Percentiles rank a stretch among this genome's conserved stretches.
Evolutionary conservation across 2,888 invertebrate species (phyloP).

Genomic region (Congeria kusceri): DNA sequence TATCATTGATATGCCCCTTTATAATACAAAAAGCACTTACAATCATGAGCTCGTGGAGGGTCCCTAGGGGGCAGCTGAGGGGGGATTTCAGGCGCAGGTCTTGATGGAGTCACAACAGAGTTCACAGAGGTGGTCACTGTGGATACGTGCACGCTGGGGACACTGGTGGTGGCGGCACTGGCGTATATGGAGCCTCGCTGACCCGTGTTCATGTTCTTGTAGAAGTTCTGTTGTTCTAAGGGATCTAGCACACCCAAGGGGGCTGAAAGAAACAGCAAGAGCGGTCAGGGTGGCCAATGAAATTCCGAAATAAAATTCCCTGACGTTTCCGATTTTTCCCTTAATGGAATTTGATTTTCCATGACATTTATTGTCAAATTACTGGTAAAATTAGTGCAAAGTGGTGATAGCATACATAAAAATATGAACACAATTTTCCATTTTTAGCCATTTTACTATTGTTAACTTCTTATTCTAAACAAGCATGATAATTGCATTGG

Average conservation of each 20-base stretch:
- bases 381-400: too few species aligned
- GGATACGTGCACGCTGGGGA: conserved; percentile 51
- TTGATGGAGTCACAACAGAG: conserved; percentile 48
- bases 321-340: too few species aligned
- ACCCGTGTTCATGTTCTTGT: conserved; percentile 80
- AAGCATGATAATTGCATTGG: too few species aligned
- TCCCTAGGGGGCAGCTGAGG: conserved; percentile 56
- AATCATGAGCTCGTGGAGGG: conserved; percentile 23
- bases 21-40: neutral
- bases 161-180: conserved; percentile 56
- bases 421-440: too few species aligned
- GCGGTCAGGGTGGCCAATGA: too few species aligned
- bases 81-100: conserved; percentile 57
- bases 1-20: too few species aligned
- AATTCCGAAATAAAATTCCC: too few species aligned
- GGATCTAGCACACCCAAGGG: conserved; percentile 77
- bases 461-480: too few species aligned
- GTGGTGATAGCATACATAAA: too few species aligned
- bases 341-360: too few species aligned
- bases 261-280: conserved; percentile 65
- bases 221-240: conserved; percentile 80
- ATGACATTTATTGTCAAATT: too few species aligned
- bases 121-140: conserved; percentile 54
- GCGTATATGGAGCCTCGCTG: conserved; percentile 76
- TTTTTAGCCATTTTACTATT: too few species aligned